Base-by-base conservation (phyloP, 2,888 invertebrate species). In the Drosophila mulleri region DNA sequence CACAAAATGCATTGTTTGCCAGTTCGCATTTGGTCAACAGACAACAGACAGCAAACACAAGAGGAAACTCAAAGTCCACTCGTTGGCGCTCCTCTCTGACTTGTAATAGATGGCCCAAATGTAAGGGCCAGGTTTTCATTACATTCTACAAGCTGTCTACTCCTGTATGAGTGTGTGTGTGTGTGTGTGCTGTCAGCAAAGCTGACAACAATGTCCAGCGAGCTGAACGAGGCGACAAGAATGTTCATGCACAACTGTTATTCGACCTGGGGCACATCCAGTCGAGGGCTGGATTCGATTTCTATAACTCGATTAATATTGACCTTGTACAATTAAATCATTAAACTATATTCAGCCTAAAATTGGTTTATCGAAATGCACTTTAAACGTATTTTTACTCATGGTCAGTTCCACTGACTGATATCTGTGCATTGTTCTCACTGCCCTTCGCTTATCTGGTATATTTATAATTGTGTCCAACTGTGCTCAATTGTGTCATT, bases 1-100 rank as follows among this genome's bases (percentile, higher is more conserved):
- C 44, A 48, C n/a, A 58, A 71, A 58, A 47, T 65, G 73, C 79
- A 78, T 78, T 78, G 60, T 61, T 66, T 57, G 48, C 20, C 20
- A 44, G 57, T 70, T 72, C 45, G 52, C 45, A 57, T 57, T 69
- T 57, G 45, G 75, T n/a, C 42, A 78, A 72, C 54, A 62, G 37
- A 57, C 14, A 20, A 20, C 32, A 16, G 29, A 29, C 9, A 9
- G 16, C 23, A 32, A 16, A 18, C 44, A 44, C 44, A 32, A 57
- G 29, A 18, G 11, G 32, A 42, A 47, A 56, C 45, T 56, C 71
- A 62, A 29, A 32, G 18, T 14, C 14, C 26, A 29, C 56, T 39
- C 58, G 32, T 12, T 7, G 16, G 12, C 32, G 9, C 44, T 35
- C 6, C 20, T 7, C 57, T 57, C 18, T 26, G 52, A 39, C 56